A percentile compares a stretch with the other conserved stretches of the same genome.
Conservation (phyloP, 2,113 vertebrate genomes). For the Oryzias melastigma region DNA sequence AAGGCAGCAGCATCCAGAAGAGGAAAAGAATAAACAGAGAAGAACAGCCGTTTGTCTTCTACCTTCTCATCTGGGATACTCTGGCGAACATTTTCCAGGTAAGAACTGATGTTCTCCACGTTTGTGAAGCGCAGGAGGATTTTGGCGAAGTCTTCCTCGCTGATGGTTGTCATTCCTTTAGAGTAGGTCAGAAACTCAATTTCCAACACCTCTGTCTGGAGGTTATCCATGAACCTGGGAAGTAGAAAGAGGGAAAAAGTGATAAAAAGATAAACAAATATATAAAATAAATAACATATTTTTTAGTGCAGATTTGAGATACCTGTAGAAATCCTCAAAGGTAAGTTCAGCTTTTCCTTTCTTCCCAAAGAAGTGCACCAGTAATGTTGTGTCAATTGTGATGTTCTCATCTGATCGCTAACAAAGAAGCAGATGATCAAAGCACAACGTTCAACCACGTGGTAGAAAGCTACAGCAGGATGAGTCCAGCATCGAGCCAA, state of each 20-base stretch:
- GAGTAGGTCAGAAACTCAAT: slow-evolving; percentile 98
- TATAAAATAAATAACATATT: neutral
- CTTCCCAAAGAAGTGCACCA: slow-evolving; percentile 97
- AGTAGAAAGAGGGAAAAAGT: neutral
- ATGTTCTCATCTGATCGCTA: slow-evolving; percentile 90
- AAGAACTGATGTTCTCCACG: slow-evolving; percentile 94
- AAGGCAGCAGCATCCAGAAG: too few relatives aligned
- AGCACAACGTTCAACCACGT: slow-evolving; percentile 4
- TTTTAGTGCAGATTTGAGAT: neutral
- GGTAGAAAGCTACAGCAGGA: slow-evolving; percentile 2
- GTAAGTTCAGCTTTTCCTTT: slow-evolving; percentile 97
- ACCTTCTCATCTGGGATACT: slow-evolving; percentile 96
- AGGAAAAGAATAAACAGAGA: too few relatives aligned
- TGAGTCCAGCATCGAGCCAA: slow-evolving; percentile 43
- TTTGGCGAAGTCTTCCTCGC: slow-evolving; percentile 97
- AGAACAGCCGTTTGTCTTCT: slow-evolving; percentile 6
- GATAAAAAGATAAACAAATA: neutral
- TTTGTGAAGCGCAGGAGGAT: slow-evolving; percentile 96
- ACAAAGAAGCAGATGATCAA: slow-evolving; percentile 19
- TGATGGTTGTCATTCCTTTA: slow-evolving; percentile 97
- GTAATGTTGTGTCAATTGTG: slow-evolving; percentile 91
- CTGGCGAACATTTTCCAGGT: slow-evolving; percentile 91
- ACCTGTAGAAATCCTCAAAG: slow-evolving; percentile 98
- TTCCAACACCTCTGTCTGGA: slow-evolving; percentile 96
- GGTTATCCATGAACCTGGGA: slow-evolving; percentile 96